Base-by-base conservation (phyloP, 2,888 invertebrate species). In the Lymantria monacha region DNA sequence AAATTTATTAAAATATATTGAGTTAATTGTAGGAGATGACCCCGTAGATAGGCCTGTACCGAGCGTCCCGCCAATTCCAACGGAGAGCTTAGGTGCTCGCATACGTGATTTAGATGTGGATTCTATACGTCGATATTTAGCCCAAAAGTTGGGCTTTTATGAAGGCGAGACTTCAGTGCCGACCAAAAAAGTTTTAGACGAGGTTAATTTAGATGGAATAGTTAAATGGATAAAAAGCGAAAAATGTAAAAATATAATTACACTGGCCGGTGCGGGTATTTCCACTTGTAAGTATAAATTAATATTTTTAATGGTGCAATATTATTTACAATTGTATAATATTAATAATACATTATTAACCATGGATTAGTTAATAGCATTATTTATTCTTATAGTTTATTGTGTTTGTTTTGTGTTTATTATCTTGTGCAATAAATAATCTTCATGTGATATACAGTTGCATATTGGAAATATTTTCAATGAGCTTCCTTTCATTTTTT, bases 221-320 rank as follows among this genome's bases (percentile, higher is more conserved):
- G 94, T 94, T 0, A 93, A 95, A 48, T 96, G 96, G 85, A 97
- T 98, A 61, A 93, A 95, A 66, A 93, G 93, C 53, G 93, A 93
- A 40, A 93, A 94, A 58, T 96, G 96, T 75, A 95, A 95, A 78
- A 97, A 97, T 69, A 94, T 99, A 50, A 95, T 99, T 51, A 97
- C 97, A 0, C 95, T 99, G 94, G 96, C 97, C 55, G 99, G 99
- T 55, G 99, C 99, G 65, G 99, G 99, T 46, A 98, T 99, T 74
- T 98, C 98, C 1, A 99, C 99, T 44, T 96, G 97, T 97, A 92
- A 94, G 94, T 92, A 47, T 10, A 42, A 22, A 10, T 42, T 9
- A 22, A 2, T 14, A 42, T 14, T 11, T 40, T 42, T 22, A 15
- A 7, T 15, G 1, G 7, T 40, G n/a, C 8, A 13, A 8, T 40